A percentile compares a stretch with the other conserved stretches of the same genome.
These are phyloP conservation scores for Caenorhabditis becei DNA, from an alignment of 2,888 invertebrate species.

Conservation along the genomic window DNA sequence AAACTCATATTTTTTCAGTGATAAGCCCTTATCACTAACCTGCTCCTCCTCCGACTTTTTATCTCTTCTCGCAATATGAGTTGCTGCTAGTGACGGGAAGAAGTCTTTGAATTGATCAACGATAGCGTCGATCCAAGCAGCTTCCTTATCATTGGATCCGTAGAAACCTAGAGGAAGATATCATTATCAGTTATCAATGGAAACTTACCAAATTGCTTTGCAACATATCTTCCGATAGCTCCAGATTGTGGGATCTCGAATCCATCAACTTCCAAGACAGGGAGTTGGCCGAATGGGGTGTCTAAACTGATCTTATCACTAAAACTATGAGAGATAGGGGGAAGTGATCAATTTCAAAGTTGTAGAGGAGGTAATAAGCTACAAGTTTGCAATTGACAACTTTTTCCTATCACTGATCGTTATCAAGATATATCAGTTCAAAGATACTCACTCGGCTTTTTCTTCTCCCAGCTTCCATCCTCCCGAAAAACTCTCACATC, in stretches of 20 bases:
- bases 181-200: neutral
- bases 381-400: too few species aligned
- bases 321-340: too few species aligned
- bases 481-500: conserved; percentile 11
- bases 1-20: too few species aligned
- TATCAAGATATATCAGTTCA: too few species aligned
- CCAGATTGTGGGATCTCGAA: conserved; percentile 55
- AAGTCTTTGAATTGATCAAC: conserved; percentile 53
- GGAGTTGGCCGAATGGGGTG: conserved; percentile 48
- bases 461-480: conserved; percentile 13
- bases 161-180: conserved; percentile 27
- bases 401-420: too few species aligned
- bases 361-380: too few species aligned
- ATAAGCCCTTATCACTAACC: neutral
- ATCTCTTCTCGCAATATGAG: neutral
- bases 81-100: conserved; percentile 1
- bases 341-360: neutral
- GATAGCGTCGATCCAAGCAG: conserved; percentile 42
- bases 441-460: conserved; percentile 24
- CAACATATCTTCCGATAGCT: conserved; percentile 41
- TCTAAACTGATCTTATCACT: conserved; percentile 18
- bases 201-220: conserved; percentile 25
- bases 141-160: conserved; percentile 7
- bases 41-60: conserved; percentile 22
- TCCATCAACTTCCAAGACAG: conserved; percentile 60